Evolutionary conservation across 1,140 invertebrate genomes (phyloP).

Genomic region (Cotesia glomerata): DNA sequence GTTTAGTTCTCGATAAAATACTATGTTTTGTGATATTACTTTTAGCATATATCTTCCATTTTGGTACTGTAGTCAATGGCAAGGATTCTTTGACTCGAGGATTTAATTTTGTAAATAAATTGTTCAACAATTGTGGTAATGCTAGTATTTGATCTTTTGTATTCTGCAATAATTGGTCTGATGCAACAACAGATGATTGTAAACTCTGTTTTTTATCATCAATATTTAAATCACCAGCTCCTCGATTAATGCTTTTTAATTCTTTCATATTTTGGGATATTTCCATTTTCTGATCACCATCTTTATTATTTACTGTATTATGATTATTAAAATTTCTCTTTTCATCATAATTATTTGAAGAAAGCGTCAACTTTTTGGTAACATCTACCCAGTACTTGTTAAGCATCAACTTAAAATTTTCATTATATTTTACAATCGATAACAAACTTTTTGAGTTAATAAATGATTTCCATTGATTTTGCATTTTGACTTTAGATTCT

Average conservation of each 20-base stretch:
- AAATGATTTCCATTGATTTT: slow-evolving; percentile 63
- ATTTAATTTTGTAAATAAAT: slow-evolving; percentile 50
- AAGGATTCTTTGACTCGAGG: slow-evolving; percentile 40
- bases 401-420: slow-evolving; percentile 58
- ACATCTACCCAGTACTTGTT: slow-evolving; percentile 65
- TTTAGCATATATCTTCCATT: slow-evolving; percentile 57
- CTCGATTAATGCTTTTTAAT: neutral
- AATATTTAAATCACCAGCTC: neutral
- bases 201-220: neutral
- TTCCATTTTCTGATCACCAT: slow-evolving; percentile 37
- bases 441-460: slow-evolving; percentile 61
- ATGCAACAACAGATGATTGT: neutral
- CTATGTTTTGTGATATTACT: slow-evolving; percentile 63
- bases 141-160: slow-evolving; percentile 41
- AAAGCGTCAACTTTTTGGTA: slow-evolving; percentile 58
- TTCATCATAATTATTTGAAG: slow-evolving; percentile 41
- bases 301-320: slow-evolving; percentile 40
- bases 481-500: slow-evolving; percentile 58
- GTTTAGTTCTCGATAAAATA: slow-evolving; percentile 71
- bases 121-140: slow-evolving; percentile 50
- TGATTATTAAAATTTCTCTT: slow-evolving; percentile 53
- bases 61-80: slow-evolving; percentile 43
- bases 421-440: slow-evolving; percentile 60
- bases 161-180: slow-evolving; percentile 22
- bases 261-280: slow-evolving; percentile 6